Evolutionary conservation across 2,113 vertebrate species (phyloP).

Genomic region (Scopus umbretta): DNA sequence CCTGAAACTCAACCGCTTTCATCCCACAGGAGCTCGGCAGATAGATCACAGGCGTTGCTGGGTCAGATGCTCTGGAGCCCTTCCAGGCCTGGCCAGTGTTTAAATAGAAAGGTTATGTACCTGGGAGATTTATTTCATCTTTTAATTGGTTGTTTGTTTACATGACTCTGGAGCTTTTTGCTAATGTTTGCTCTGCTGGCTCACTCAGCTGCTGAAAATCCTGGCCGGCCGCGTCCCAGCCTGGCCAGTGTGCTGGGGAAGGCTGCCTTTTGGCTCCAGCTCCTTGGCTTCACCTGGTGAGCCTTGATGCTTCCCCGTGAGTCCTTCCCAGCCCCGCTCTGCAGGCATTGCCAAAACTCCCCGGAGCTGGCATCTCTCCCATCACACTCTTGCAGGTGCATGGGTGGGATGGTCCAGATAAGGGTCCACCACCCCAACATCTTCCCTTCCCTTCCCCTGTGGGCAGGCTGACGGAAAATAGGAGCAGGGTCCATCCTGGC

Average conservation of each 20-base stretch:
- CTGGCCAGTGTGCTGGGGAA: rapidly evolving
- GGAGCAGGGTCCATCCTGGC: background rate
- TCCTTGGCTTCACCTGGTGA: background rate
- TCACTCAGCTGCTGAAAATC: slow-evolving; percentile 1
- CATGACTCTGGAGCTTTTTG: background rate
- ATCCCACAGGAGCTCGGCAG: background rate
- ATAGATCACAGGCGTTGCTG: background rate
- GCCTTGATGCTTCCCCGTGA: rapidly evolving
- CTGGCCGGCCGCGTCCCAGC: background rate
- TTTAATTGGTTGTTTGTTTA: slow-evolving; percentile 52
- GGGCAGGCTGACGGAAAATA: background rate
- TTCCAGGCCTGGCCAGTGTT: background rate
- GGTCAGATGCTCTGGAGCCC: background rate
- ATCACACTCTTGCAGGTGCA: rapidly evolving
- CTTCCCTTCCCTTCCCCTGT: background rate
- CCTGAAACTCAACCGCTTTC: background rate
- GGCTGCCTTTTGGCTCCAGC: background rate
- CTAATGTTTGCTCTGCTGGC: slow-evolving; percentile 19
- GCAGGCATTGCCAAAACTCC: rapidly evolving
- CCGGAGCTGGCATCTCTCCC: background rate
- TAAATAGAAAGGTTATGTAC: slow-evolving; percentile 22
- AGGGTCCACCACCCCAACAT: background rate
- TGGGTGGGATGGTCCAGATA: background rate
- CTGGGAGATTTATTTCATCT: slow-evolving; percentile 33
- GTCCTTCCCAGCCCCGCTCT: background rate